Conservation (phyloP, 2,888 invertebrate genomes). For the Trissonchulus sp. region DNA sequence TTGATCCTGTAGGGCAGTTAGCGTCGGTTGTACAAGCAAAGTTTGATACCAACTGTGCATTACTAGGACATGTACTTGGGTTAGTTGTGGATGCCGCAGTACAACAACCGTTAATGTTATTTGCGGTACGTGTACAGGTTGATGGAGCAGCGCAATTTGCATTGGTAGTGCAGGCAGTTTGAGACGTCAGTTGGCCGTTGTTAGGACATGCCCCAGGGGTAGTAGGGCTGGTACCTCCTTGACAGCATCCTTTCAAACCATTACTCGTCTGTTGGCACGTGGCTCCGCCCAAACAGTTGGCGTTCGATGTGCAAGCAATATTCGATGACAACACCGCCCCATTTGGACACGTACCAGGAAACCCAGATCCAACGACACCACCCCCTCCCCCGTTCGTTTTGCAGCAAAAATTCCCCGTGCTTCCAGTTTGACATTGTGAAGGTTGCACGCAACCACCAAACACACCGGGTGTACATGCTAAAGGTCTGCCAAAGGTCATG, state of each 20-base stretch:
- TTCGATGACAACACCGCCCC: background rate
- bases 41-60: background rate
- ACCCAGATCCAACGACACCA: too few relatives aligned
- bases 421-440: background rate
- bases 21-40: background rate
- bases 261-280: background rate
- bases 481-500: background rate
- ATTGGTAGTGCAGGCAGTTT: background rate
- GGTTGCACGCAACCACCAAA: background rate
- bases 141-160: background rate
- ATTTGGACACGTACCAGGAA: background rate
- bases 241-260: background rate
- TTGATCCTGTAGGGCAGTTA: background rate
- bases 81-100: background rate
- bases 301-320: background rate
- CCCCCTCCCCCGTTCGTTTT: background rate
- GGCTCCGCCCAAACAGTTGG: background rate
- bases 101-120: background rate
- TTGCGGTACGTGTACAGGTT: background rate
- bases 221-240: too few relatives aligned
- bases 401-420: background rate
- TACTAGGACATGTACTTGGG: background rate
- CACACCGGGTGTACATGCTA: background rate
- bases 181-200: background rate
- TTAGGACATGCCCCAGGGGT: background rate